These are phyloP conservation scores for Drosophila bunnanda DNA, from an alignment of 2,888 invertebrate species.

Conservation along the genomic window DNA sequence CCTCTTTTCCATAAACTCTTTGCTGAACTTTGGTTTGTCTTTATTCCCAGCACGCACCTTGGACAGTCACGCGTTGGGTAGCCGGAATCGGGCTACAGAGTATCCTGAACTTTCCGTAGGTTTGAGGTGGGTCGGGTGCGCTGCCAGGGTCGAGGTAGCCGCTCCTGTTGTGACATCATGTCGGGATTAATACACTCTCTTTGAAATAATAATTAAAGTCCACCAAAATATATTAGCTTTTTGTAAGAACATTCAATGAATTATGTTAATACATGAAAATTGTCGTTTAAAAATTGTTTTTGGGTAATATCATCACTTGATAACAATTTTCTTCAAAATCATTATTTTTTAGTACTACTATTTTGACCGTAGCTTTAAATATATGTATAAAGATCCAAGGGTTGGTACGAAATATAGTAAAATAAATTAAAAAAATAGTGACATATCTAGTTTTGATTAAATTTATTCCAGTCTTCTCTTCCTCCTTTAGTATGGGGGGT, in stretches of 20 bases:
- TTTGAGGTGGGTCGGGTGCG: background rate
- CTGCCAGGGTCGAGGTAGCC: slow-evolving; percentile 1
- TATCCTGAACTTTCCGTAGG: slow-evolving; percentile 7
- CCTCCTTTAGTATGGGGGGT: slow-evolving; percentile 48
- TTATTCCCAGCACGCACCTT: slow-evolving; percentile 16
- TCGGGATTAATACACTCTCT: background rate
- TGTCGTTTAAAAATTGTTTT: too few relatives aligned
- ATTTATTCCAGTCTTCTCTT: background rate
- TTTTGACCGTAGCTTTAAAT: too few relatives aligned
- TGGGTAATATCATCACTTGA: too few relatives aligned
- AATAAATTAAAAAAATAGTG: background rate
- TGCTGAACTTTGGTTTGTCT: background rate
- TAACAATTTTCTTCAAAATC: too few relatives aligned
- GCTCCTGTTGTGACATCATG: slow-evolving; percentile 22
- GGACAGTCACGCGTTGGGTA: background rate
- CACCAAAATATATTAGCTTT: background rate
- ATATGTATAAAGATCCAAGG: too few relatives aligned
- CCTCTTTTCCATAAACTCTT: background rate
- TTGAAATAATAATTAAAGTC: background rate
- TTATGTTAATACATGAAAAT: too few relatives aligned
- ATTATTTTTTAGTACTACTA: too few relatives aligned
- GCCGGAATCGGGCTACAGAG: background rate
- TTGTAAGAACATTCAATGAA: background rate
- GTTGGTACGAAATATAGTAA: too few relatives aligned
- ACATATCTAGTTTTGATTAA: background rate